Base-by-base conservation (phyloP, 1,140 invertebrate genomes). In the Lordiphosa mommai region DNA sequence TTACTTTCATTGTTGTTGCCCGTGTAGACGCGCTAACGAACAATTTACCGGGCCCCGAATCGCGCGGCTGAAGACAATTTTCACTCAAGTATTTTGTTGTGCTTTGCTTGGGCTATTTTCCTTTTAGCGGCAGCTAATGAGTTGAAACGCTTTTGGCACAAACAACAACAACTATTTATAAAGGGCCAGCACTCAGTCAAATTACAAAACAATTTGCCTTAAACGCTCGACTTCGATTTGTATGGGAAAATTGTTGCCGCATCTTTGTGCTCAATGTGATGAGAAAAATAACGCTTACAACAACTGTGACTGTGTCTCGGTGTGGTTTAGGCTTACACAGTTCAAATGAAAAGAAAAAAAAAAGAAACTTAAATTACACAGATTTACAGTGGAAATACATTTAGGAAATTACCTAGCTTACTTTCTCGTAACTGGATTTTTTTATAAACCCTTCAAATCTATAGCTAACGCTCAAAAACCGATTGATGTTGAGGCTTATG, bases 71-170 rank as follows among this genome's bases (percentile, higher is more conserved):
- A 60, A 17, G 2, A 66, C 51, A 6, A 58, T 80, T 82, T 80
- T 76, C 76, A 70, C 49, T 48, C 44, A 46, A 50, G 40, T 12
- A 20, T 49, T 49, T 49, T 16, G 6, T 29, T 58, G 47, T 51
- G 49, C 77, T 67, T 47, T 51, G 49, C 77, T 67, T 47, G 55
- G 43, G 12, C 51, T 34, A 82, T 80, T 82, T 82, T 84, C 67
- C 63, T 84, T 67, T 82, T 76, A 82, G 76, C 77, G 71, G 38
- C 46, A 61, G 66, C 76, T 80, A 80, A 80, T 82, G 76, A 80
- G 71, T 65, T 64, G 38, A 71, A 82, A 49, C 44, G 69, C 73
- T 76, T 71, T 67, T 34, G 61, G 56, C 65, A 36, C 12, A 32
- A 49, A 52, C 49, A 27, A 43, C 36, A 61, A 17, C 34, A 34